Evolutionary conservation across 2,888 invertebrate species (phyloP), one percentile per base, ranked within the genome.

Genomic region (Lissonota sp.): DNA sequence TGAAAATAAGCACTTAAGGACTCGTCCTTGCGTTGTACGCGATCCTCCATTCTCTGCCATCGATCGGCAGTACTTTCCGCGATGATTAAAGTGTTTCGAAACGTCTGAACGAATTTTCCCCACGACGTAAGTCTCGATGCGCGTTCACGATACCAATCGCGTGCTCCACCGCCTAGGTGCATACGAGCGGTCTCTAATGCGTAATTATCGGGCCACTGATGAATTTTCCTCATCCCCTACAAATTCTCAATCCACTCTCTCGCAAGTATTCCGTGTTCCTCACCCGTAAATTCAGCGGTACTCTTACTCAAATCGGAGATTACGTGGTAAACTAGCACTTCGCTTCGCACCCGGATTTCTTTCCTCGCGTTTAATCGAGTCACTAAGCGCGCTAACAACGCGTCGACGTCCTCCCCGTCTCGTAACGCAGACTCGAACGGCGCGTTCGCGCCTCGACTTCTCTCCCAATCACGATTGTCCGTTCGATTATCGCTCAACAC

Each of bases 301-400:
- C 63, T 80, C 40, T 66, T 60, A 6, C 62, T 74, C 0, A 79
- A n/a, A 7, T 79, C 74, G 0, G 79, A 69, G 5, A 79, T 63
- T 0, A 72, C 37, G 26, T 72, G 63, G 8, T 62, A 72, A 4
- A 72, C 0, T 5, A 62, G 72, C 0, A 72, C 53, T 10, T 63
- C 46, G 1, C n/a, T 1, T 0, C 63, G 63, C 0, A 26, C 1
- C 26, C 1, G 26, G 3, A 3, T 26, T 3, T 2, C 26, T 26
- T 26, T 3, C 26, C 26, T 26, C 3, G 26, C 26, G 26, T 26
- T 26, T 26, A 26, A 26, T 3, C 3, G 26, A 1, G 3, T 3
- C 26, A 26, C 3, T 26, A 3, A 26, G 26, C 26, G 26, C 26
- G 26, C 3, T 26, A 26, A 26, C 26, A 26, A 26, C 26, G 26